Evolutionary conservation across 2,888 invertebrate species (phyloP), one percentile per base, ranked within the genome.

Genomic region (Saturnia pavonia): DNA sequence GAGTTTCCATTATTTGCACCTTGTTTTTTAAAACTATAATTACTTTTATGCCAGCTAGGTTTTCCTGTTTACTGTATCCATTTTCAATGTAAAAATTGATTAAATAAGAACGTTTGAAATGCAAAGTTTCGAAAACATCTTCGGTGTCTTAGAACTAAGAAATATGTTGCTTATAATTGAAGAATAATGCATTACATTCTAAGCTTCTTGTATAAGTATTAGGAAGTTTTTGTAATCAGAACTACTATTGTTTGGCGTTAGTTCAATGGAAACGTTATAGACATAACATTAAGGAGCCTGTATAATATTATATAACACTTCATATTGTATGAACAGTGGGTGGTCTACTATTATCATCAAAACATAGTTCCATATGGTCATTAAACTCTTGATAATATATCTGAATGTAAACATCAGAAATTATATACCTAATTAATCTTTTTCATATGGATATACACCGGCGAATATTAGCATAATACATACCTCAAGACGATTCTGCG

Each of bases 1-100:
- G 79, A 75, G 80, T 82, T 85, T 81, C 81, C 81, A 86, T 83
- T 85, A 82, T 80, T 68, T 34, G 48, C 54, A 51, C 45, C 60
- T 65, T 65, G 45, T 43, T 65, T 66, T 34, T 14, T 66, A 70
- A 70, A 54, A 67, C 40, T 40, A 40, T 40, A 25, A 42, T 42
- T 25, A 65, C 51, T 51, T 48, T 66, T 70, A 48, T 40, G 65
- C 54, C 51, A 65, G 42, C 22, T 16, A 25, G 42, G 54, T 70
- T 42, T 25, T 66, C 70, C 42, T 54, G 65, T 65, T 65, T 65
- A 65, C 65, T 65, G 65, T 65, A 65, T 65, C 40, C 65, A 40
- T 65, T 40, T 65, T 40, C 40, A 65, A 65, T n/a, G 65, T 40
- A n/a, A 40, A 65, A 19, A 65, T 65, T 40, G 40, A 65, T 65